Percentiles rank a stretch among this genome's conserved stretches.
Evolutionary conservation across 2,797 vertebrate species (phyloP).

Genomic region (Microctenopoma lineatum): DNA sequence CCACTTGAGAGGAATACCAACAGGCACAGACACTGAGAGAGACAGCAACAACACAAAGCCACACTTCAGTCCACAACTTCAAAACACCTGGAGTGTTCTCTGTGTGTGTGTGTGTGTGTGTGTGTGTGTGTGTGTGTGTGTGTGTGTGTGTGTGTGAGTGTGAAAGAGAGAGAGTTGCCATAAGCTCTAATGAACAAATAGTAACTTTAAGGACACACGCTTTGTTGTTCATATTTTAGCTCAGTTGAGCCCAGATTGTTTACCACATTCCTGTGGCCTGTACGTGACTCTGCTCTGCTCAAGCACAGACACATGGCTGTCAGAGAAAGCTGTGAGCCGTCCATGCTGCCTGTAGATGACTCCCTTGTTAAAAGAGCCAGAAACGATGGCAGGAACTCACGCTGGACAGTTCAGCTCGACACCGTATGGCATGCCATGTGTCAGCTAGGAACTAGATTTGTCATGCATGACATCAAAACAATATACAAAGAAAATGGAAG

Average conservation of each 20-base stretch:
- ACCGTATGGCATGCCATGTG: constrained; percentile 65
- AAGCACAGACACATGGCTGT: constrained; percentile 58
- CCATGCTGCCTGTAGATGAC: constrained; percentile 55
- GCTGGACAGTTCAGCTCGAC: constrained; percentile 49
- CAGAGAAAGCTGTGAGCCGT: constrained; percentile 57
- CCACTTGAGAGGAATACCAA: constrained; percentile 70
- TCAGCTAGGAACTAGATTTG: constrained; percentile 40
- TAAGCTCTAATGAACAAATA: constrained; percentile 26
- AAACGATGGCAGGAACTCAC: constrained; percentile 50
- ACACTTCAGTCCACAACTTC: constrained; percentile 35
- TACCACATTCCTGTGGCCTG: constrained; percentile 32
- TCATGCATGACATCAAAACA: constrained; percentile 17
- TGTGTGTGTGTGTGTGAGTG: neutral
- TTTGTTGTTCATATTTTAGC: constrained; percentile 30
- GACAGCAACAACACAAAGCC: constrained; percentile 25
- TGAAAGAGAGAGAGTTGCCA: constrained; percentile 3
- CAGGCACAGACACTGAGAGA: constrained; percentile 43
- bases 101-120: neutral
- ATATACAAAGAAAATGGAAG: neutral
- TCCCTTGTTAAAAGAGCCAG: constrained; percentile 52
- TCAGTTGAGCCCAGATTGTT: constrained; percentile 46
- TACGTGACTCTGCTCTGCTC: constrained; percentile 23
- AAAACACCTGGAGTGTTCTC: constrained; percentile 36
- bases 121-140: constrained; percentile 5
- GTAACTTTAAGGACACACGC: constrained; percentile 15